Evolutionary conservation across 1,140 invertebrate genomes (phyloP).

Genomic region (Drosophila parvula): DNA sequence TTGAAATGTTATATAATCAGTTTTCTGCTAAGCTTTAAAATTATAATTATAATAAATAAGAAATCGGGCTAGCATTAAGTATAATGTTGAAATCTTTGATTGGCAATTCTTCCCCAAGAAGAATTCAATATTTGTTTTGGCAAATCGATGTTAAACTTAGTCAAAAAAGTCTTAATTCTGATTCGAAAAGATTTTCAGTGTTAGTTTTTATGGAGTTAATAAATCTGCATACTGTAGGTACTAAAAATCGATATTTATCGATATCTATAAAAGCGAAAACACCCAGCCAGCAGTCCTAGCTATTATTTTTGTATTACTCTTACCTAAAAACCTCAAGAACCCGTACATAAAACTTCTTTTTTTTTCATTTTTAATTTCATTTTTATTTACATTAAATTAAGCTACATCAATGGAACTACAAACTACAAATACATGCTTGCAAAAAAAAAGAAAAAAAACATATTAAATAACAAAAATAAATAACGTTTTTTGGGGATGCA

Average conservation of each 20-base stretch:
- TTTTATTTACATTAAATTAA: conserved; percentile 38
- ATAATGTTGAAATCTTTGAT: neutral
- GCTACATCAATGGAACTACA: conserved; percentile 22
- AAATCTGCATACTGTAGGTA: neutral
- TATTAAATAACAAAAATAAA: conserved; percentile 40
- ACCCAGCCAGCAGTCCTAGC: too few relatives aligned
- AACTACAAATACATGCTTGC: conserved; percentile 30
- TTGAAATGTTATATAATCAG: neutral
- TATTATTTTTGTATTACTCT: too few relatives aligned
- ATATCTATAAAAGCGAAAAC: neutral
- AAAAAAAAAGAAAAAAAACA: conserved; percentile 29
- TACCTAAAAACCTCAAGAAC: too few relatives aligned
- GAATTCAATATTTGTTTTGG: neutral
- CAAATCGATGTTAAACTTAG: neutral
- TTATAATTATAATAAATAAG: too few relatives aligned
- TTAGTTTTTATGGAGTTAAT: neutral
- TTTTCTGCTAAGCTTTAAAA: too few relatives aligned
- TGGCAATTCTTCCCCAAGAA: too few relatives aligned
- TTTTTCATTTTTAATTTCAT: neutral
- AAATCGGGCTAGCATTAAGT: too few relatives aligned
- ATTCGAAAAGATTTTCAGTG: neutral
- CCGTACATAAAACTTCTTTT: neutral
- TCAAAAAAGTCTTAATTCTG: neutral
- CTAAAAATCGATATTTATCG: neutral
- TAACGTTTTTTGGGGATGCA: conserved; percentile 22